These are phyloP conservation scores for Sarcophaga caerulescens DNA, from an alignment of 2,888 invertebrate species.

Conservation along the genomic window DNA sequence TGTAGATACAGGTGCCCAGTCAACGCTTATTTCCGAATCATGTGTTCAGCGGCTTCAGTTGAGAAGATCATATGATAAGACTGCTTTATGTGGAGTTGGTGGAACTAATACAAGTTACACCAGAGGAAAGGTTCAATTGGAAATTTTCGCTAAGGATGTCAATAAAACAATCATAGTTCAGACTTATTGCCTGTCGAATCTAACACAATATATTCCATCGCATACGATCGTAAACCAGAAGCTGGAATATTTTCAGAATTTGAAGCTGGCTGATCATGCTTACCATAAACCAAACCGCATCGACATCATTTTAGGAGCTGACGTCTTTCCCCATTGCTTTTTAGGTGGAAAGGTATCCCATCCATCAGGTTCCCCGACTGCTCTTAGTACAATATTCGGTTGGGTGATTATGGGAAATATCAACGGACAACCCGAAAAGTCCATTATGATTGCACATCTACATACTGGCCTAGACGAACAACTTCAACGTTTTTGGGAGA, in stretches of 20 bases:
- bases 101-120: constrained; percentile 30
- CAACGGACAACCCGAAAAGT: too few species aligned
- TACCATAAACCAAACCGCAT: constrained; percentile 23
- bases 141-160: neutral
- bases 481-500: too few species aligned
- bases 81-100: constrained; percentile 56
- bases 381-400: too few species aligned
- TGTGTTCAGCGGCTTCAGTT: constrained; percentile 55
- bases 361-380: constrained; percentile 33
- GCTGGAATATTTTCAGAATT: constrained; percentile 27
- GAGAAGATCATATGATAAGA: constrained; percentile 41
- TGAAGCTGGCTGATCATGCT: constrained; percentile 47
- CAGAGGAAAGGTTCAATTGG: constrained; percentile 42
- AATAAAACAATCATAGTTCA: constrained; percentile 23
- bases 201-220: too few species aligned
- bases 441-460: too few species aligned
- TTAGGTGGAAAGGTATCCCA: constrained; percentile 25
- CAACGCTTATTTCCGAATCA: constrained; percentile 57
- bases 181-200: constrained; percentile 43
- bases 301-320: constrained; percentile 54
- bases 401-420: too few species aligned
- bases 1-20: constrained; percentile 56
- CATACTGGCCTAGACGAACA: too few species aligned
- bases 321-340: constrained; percentile 46
- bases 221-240: constrained; percentile 15